Evolutionary conservation across 1,140 invertebrate species (phyloP), one percentile per base, ranked within the genome.

Genomic region (Vanessa atalanta): DNA sequence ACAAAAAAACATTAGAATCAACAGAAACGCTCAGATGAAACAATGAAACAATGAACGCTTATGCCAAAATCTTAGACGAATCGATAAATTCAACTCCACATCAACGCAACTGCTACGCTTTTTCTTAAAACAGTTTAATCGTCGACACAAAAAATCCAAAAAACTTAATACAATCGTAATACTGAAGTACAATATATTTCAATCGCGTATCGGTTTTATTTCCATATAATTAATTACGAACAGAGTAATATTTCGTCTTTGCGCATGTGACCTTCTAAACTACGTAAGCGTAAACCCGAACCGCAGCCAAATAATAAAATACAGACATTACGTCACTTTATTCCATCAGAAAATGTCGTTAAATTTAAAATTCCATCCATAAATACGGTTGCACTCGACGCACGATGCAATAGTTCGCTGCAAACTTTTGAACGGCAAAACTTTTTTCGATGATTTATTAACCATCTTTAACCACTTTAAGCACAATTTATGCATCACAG

Each of bases 71-170:
- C 75, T 82, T 77, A 77, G 70, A 43, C 72, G 50, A 82, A 81
- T 83, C 82, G 73, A 83, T 83, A 77, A 76, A 74, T 76, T 76
- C 70, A 72, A 47, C 76, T 64, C 65, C 64, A 71, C 75, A 67
- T 65, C 68, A 66, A 77, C 72, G 70, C 70, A 73, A 71, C 65
- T 43, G 14, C 48, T 67, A 53, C 47, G 48, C 70, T 48, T 57
- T 47, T 51, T 65, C n/a, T 68, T 23, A 47, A 57, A 26, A 15
- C 23, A 15, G 13, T 14, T 14, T 51, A 51, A 14, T 12, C 13
- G 12, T n/a, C 5, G 14, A 15, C 5, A 14, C 13, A 51, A 15
- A 6, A 51, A 51, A 51, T n/a, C 14, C 13, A 51, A 51, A 9
- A 51, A 14, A 51, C 48, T 43, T 43, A 51, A 55, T 8, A 11